Evolutionary conservation across 2,113 vertebrate genomes (phyloP).

Genomic region (Catagonus wagneri): DNA sequence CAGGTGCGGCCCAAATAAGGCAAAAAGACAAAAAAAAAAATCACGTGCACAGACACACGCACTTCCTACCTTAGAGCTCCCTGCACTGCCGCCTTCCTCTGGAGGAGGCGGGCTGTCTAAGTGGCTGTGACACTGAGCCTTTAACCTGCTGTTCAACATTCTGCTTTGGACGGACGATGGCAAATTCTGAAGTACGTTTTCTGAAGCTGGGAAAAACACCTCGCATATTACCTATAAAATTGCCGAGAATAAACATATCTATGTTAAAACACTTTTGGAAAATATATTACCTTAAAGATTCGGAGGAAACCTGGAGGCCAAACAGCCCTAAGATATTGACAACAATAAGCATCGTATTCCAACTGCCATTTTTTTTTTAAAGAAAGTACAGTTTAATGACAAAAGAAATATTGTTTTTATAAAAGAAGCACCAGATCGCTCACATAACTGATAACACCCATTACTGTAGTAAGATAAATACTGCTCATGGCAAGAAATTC

Average conservation of each 20-base stretch:
- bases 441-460: background rate
- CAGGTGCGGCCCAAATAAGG: no score
- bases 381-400: conserved; percentile 49
- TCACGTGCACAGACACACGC: fast-evolving
- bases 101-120: conserved; percentile 82
- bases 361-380: background rate
- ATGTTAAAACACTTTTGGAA: conserved; percentile 7
- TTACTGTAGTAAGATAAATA: conserved; percentile 46
- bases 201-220: conserved; percentile 94
- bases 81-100: conserved; percentile 83
- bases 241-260: conserved; percentile 53
- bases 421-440: background rate
- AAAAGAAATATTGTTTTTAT: background rate
- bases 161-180: conserved; percentile 88
- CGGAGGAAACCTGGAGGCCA: background rate
- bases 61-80: conserved; percentile 89
- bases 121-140: conserved; percentile 89
- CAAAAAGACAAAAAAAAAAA: background rate
- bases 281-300: background rate
- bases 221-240: conserved; percentile 92
- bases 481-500: conserved; percentile 45
- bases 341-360: background rate
- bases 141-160: conserved; percentile 87
- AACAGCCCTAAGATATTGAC: background rate
- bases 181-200: conserved; percentile 89